Evolutionary conservation across 2,113 vertebrate species (phyloP), one percentile per base, ranked within the genome.

Genomic region (Tichodroma muraria): DNA sequence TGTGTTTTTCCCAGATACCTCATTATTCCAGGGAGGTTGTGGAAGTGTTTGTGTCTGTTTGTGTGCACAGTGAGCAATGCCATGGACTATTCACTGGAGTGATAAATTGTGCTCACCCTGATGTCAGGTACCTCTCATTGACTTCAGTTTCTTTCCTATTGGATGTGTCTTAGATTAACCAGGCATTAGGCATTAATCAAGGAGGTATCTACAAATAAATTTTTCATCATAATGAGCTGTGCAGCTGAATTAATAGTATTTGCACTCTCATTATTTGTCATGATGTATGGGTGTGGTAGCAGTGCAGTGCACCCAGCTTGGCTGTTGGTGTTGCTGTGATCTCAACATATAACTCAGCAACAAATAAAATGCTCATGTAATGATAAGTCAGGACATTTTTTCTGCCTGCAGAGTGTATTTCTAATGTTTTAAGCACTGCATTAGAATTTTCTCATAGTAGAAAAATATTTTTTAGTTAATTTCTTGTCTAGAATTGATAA

Each of bases 141-240:
- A 97, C 97, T 96, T 80, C 73, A 59, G 59, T 92, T 89, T 69
- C 87, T 88, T 93, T 95, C 95, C 87, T 90, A 80, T 82, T 93
- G 90, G 95, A 96, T 92, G 66, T 95, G 53, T 87, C 97, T 97
- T 78, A 97, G 95, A 97, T 97, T 97, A 98, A 96, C 75, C 93
- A 87, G 90, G 82, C 93, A 97, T 97, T 97, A 96, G 84, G 81
- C 90, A 90, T 96, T 97, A 96, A 97, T 98, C 96, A 97, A 94
- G 93, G 66, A 90, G 71, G 88, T 95, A 95, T 96, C 94, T 96
- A 80, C 94, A 72, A 96, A 96, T 95, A 97, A 87, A 84, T 96
- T 97, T 97, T 97, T 97, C 97, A 97, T 97, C 91, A 84, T 97
- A 96, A 96, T 93, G 96, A 97, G 90, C 92, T 96, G 70, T 90